Evolutionary conservation across 2,113 vertebrate species (phyloP).

Genomic region (Triplophysa tibetana): DNA sequence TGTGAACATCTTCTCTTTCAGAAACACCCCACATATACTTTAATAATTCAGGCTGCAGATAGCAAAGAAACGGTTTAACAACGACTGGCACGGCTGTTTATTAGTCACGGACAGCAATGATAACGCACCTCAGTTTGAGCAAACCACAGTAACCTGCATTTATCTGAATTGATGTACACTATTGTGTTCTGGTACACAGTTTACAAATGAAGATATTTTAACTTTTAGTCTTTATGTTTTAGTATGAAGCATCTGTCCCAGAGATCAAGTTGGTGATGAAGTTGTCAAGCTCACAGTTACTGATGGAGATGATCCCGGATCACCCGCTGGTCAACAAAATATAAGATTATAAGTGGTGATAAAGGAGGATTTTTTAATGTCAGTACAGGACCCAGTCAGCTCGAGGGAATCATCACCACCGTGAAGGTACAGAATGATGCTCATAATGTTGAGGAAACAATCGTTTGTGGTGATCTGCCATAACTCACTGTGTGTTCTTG

Average conservation of each 20-base stretch:
- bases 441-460: background rate
- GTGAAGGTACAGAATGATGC: conserved; percentile 54
- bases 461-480: background rate
- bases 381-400: conserved; percentile 68
- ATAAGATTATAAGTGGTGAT: conserved; percentile 69
- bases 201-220: too few relatives aligned
- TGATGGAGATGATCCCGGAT: conserved; percentile 71
- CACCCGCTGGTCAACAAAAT: conserved; percentile 67
- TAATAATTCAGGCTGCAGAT: conserved; percentile 76
- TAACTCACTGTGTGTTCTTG: background rate
- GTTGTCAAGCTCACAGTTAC: conserved; percentile 74
- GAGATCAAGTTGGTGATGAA: conserved; percentile 65
- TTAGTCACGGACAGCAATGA: conserved; percentile 75
- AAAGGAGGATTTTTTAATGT: conserved; percentile 56
- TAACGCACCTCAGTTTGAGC: conserved; percentile 73
- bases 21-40: conserved; percentile 70
- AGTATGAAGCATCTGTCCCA: conserved; percentile 70
- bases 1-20: conserved; percentile 57
- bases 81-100: conserved; percentile 66
- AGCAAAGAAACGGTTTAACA: conserved; percentile 60
- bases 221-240: conserved; percentile 28
- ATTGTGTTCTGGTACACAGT: too few relatives aligned
- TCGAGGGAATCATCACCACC: conserved; percentile 73
- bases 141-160: conserved; percentile 65
- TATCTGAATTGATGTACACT: background rate